A percentile compares a stretch with the other conserved stretches of the same genome.
Evolutionary conservation across 2,797 vertebrate genomes (phyloP).

Genomic region (Vespertilio murinus): DNA sequence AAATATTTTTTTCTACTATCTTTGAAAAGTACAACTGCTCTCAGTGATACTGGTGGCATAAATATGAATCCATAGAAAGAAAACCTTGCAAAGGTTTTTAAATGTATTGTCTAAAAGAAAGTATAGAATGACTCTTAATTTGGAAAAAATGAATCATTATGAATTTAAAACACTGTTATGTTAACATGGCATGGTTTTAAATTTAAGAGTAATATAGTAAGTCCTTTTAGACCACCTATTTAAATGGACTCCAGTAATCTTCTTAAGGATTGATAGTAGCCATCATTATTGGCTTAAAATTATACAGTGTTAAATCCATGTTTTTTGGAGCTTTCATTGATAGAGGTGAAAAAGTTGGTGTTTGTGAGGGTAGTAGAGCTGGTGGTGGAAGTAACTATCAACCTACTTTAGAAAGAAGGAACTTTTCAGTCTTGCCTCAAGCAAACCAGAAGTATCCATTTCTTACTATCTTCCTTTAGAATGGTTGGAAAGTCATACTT

Average conservation of each 20-base stretch:
- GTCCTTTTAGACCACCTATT: neutral
- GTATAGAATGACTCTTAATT: constrained; percentile 14
- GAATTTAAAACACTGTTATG: constrained; percentile 31
- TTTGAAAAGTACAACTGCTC: constrained; percentile 12
- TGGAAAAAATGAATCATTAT: constrained; percentile 24
- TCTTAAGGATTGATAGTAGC: constrained; percentile 22
- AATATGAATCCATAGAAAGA: constrained; percentile 10
- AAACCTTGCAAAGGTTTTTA: constrained; percentile 32
- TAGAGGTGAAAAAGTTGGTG: neutral
- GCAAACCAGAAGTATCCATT: constrained; percentile 1
- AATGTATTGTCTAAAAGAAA: constrained; percentile 22
- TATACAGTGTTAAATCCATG: constrained; percentile 35
- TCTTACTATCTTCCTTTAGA: constrained; percentile 46
- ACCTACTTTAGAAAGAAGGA: neutral
- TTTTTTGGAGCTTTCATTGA: constrained; percentile 32
- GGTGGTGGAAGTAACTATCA: neutral
- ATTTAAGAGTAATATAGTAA: neutral
- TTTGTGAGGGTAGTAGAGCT: neutral
- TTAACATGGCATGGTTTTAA: constrained; percentile 26
- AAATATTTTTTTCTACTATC: neutral
- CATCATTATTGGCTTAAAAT: constrained; percentile 15
- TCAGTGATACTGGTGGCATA: neutral
- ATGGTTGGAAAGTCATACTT: neutral
- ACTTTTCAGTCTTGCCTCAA: constrained; percentile 25
- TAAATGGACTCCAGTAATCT: neutral